Evolutionary conservation across 2,888 invertebrate genomes (phyloP).

Genomic region (Noctua pronuba): DNA sequence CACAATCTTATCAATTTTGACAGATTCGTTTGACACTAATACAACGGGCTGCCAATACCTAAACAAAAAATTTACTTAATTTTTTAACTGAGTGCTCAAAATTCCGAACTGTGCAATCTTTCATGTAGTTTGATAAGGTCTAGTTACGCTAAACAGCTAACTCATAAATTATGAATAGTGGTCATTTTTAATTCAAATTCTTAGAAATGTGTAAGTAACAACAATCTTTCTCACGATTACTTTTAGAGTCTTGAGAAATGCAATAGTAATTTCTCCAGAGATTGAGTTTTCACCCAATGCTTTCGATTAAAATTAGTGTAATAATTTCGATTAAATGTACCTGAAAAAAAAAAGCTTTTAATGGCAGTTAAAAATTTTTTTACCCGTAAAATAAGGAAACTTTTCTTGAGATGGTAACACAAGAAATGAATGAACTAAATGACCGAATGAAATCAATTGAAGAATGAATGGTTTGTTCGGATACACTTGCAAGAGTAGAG

Average conservation of each 20-base stretch:
- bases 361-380: background rate
- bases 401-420: conserved; percentile 6
- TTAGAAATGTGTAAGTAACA: background rate
- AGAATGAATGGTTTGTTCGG: conserved; percentile 49
- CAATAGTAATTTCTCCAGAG: background rate
- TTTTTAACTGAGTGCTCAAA: background rate
- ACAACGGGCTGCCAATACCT: background rate
- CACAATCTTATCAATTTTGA: conserved; percentile 46
- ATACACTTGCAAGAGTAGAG: conserved; percentile 53
- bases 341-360: background rate
- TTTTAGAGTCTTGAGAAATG: background rate
- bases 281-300: background rate
- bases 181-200: background rate
- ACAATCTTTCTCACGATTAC: no score
- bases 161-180: background rate
- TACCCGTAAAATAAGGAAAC: background rate
- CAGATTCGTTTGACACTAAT: conserved; percentile 24
- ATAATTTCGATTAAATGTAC: no score
- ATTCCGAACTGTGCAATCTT: background rate
- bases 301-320: background rate
- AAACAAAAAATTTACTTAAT: background rate
- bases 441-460: conserved; percentile 33
- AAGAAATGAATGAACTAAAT: conserved; percentile 15
- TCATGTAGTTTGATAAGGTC: background rate
- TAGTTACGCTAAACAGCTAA: background rate